Evolutionary conservation across 2,888 invertebrate species (phyloP).

Genomic region (Deroplatys truncata): DNA sequence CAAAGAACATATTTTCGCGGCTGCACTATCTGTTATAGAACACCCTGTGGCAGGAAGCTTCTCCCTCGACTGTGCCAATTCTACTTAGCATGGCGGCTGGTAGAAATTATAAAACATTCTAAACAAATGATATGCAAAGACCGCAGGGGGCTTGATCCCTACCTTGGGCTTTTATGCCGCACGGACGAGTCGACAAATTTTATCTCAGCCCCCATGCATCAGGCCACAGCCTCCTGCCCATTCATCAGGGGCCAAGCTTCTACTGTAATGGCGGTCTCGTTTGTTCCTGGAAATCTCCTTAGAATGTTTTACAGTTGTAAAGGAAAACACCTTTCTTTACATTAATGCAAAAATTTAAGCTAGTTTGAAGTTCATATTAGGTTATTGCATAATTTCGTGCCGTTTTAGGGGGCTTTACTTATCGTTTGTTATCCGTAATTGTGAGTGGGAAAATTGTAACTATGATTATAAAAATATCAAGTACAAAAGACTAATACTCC

Average conservation of each 20-base stretch:
- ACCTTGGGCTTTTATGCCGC: conserved; percentile 3
- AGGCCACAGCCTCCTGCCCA: not conserved
- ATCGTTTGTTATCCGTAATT: too few relatives aligned
- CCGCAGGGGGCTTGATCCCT: conserved; percentile 14
- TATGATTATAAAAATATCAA: too few relatives aligned
- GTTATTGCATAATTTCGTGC: too few relatives aligned
- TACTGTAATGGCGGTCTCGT: not conserved
- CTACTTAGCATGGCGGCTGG: not conserved
- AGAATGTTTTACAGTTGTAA: not conserved
- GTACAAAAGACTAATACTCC: too few relatives aligned
- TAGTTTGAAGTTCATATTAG: too few relatives aligned
- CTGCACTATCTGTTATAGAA: not conserved
- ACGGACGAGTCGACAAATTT: conserved; percentile 8
- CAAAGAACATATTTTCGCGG: too few relatives aligned
- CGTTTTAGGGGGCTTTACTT: too few relatives aligned
- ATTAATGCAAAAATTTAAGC: too few relatives aligned
- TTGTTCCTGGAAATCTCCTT: not conserved
- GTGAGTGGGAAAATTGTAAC: too few relatives aligned
- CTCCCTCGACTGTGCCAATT: not conserved
- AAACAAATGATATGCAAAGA: conserved; percentile 19
- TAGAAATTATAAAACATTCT: conserved; percentile 14
- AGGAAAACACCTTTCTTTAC: not conserved
- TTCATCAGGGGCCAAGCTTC: not conserved
- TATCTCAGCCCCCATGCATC: not conserved
- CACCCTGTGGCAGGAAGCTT: not conserved